These are phyloP conservation scores for Antechinus flavipes DNA, from an alignment of 2,113 vertebrate genomes.

Conservation along the genomic window DNA sequence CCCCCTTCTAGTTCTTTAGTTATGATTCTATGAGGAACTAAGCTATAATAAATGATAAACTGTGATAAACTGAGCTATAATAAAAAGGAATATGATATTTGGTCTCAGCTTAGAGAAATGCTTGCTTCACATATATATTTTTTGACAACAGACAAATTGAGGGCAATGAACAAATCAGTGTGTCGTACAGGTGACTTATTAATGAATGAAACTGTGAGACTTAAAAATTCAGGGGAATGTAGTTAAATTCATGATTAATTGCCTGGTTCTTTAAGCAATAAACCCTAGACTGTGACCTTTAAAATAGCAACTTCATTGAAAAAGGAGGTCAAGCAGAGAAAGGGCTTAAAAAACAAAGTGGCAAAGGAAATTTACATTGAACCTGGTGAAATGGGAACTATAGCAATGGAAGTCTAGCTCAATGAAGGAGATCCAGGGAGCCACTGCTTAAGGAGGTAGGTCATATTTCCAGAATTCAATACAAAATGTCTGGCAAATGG, in stretches of 20 bases:
- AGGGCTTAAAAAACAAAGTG: background rate
- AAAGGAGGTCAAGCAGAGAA: background rate
- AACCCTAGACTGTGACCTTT: background rate
- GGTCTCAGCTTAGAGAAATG: background rate
- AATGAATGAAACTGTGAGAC: background rate
- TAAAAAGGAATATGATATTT: background rate
- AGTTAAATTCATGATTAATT: too few relatives aligned
- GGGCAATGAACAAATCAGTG: background rate
- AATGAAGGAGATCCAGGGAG: background rate
- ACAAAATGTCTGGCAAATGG: too few relatives aligned
- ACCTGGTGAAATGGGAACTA: background rate
- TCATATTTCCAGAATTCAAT: accelerated
- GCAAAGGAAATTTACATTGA: background rate
- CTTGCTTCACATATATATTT: background rate
- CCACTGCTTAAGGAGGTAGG: accelerated
- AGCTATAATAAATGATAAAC: background rate
- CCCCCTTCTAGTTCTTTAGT: background rate
- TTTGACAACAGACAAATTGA: background rate
- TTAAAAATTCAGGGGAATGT: accelerated
- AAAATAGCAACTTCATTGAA: accelerated
- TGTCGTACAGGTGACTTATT: accelerated
- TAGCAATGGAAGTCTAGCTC: too few relatives aligned
- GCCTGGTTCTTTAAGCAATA: background rate
- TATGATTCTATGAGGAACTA: background rate
- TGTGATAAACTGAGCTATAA: background rate